phyloP scores from a whole-genome alignment of 1,140 invertebrate genomes.

The Galleria mellonella region DNA sequence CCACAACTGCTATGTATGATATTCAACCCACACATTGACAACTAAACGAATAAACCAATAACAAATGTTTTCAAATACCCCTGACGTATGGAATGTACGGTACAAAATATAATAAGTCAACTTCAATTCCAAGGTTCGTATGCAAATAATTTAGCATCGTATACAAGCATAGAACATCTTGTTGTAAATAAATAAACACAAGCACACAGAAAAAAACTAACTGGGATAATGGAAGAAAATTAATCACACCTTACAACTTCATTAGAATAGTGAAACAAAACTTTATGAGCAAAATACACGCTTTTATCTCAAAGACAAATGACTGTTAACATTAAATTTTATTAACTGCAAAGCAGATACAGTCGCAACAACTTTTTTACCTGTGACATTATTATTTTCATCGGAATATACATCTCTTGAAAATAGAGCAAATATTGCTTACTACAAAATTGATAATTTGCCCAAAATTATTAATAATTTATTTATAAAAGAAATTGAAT shows the following conservation, averaged over 20 bases:
- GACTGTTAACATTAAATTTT: conserved; percentile 23
- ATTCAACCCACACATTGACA: conserved; percentile 31
- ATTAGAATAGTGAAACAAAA: conserved; percentile 2
- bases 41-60: conserved; percentile 17
- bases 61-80: conserved; percentile 23
- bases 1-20: conserved; percentile 8
- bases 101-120: conserved; percentile 8
- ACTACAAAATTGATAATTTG: too few relatives aligned
- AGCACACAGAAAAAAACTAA: conserved; percentile 12
- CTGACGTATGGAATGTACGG: conserved; percentile 36
- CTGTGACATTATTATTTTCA: neutral
- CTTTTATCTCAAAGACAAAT: conserved; percentile 27
- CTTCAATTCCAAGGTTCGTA: conserved; percentile 11
- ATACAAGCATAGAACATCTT: neutral
- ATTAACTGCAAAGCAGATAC: conserved; percentile 18
- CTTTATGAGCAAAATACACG: conserved; percentile 2
- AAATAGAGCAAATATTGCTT: too few relatives aligned
- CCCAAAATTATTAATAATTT: too few relatives aligned
- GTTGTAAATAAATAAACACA: conserved; percentile 4
- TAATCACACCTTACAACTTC: conserved; percentile 4
- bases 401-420: too few relatives aligned
- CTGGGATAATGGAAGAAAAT: conserved; percentile 4
- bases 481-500: too few relatives aligned
- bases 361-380: conserved; percentile 2
- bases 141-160: conserved; percentile 7